Conservation (phyloP, 2,888 invertebrate species). For the Ernsta delagoae region DNA sequence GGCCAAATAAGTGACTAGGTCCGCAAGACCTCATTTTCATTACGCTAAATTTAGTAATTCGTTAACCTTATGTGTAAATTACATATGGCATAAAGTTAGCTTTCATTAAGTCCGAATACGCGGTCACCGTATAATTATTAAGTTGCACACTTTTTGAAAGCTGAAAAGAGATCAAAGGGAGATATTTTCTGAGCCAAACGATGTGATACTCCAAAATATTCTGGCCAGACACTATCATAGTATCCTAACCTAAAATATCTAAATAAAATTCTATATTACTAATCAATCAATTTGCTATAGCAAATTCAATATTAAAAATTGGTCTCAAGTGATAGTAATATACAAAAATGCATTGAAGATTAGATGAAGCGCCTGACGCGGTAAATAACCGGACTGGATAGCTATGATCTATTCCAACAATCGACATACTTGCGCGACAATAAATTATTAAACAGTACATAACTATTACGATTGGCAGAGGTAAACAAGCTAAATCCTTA, state of each 20-base stretch:
- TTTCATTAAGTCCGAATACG: conserved; percentile 82
- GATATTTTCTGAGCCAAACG: conserved; percentile 85
- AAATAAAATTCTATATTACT: conserved; percentile 81
- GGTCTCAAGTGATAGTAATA: conserved; percentile 80
- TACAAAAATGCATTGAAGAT: conserved; percentile 76
- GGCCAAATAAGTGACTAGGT: conserved; percentile 85
- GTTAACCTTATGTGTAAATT: conserved; percentile 84
- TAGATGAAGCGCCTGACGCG: conserved; percentile 68
- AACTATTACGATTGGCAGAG: conserved; percentile 85
- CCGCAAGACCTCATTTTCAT: conserved; percentile 79
- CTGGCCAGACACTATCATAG: conserved; percentile 84
- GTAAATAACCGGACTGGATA: conserved; percentile 69
- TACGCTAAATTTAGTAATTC: conserved; percentile 85
- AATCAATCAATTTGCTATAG: conserved; percentile 79
- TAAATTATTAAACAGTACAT: conserved; percentile 83
- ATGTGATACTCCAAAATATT: conserved; percentile 84
- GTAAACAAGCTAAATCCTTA: conserved; percentile 82
- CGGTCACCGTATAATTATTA: conserved; percentile 78
- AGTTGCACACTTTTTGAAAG: conserved; percentile 84
- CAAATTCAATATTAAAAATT: conserved; percentile 80
- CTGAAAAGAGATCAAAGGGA: conserved; percentile 84
- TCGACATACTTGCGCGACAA: conserved; percentile 81
- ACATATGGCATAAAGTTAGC: conserved; percentile 85
- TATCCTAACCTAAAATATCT: conserved; percentile 85
- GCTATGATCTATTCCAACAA: conserved; percentile 84